Base-by-base conservation (phyloP, 2,797 vertebrate genomes). In the Propithecus deckenii region DNA sequence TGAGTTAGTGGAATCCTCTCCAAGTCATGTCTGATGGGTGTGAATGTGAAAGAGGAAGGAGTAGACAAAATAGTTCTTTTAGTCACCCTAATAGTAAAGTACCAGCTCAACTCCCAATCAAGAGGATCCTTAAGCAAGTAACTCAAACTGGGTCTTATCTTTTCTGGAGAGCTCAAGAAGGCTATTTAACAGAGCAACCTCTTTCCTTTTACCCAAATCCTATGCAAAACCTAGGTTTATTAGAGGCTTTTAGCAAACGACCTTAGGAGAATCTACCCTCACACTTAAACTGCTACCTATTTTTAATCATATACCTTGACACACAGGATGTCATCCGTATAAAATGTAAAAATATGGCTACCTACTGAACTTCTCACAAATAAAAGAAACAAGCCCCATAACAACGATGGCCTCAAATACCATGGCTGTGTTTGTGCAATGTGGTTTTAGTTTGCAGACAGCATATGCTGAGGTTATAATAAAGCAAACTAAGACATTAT, bases 401-500 rank as follows among this genome's bases (percentile, higher is more conserved):
- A 91, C 23, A 74, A 84, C 30, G n/a, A 89, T 63, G 43, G 63
- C 46, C 9, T 95, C 74, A 32, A 92, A 69, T 46, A 86, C 5
- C 83, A n/a, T 13, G 46, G 74, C 81, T 8, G 72, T 4, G 5
- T 25, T 46, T 38, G 7, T 85, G 52, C 22, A 84, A 86, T 30
- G n/a, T 52, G 15, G 13, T 71, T 95, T 97, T 89, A 96, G 61
- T 92, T 22, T 93, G 57, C 28, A 52, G 43, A 71, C 0, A 63
- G 30, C n/a, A 59, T 57, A 71, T 17, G 50, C 57, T 75, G 22
- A 61, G 14, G 18, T 75, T 76, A 83, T n/a, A 76, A 86, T 43
- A 89, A 95, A 69, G n/a, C 71, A 94, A 30, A 74, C 69, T 50
- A 86, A 83, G n/a, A 90, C 18, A 88, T 22, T 69, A 89, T 30